Evolutionary conservation across 2,113 vertebrate genomes (phyloP).

Genomic region (Bostrychus sinensis): DNA sequence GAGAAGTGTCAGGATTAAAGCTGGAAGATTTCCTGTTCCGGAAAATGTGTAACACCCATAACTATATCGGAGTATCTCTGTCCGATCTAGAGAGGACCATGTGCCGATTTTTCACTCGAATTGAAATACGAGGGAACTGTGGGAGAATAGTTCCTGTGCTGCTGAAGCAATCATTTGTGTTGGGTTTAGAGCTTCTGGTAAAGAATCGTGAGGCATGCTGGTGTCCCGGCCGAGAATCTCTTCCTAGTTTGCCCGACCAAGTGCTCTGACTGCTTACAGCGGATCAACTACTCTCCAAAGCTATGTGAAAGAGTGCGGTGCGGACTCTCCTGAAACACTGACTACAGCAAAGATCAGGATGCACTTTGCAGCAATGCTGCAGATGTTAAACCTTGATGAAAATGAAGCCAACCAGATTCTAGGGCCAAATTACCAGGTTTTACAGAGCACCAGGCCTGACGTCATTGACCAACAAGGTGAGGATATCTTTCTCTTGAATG

Average conservation of each 20-base stretch:
- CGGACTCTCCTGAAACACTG: constrained; percentile 28
- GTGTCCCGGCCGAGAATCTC: constrained; percentile 38
- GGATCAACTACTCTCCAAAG: constrained; percentile 23
- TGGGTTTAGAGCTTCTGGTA: constrained; percentile 46
- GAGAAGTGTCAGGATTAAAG: constrained; percentile 16
- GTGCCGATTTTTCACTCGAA: constrained; percentile 45
- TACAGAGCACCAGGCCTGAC: constrained; percentile 7
- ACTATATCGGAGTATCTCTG: constrained; percentile 18
- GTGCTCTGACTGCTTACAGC: constrained; percentile 9
- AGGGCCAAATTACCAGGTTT: constrained; percentile 24
- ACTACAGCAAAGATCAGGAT: constrained; percentile 20
- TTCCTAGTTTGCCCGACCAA: constrained; percentile 53
- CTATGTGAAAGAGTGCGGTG: constrained; percentile 38
- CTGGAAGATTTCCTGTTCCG: constrained; percentile 29
- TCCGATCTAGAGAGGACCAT: constrained; percentile 50
- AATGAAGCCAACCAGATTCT: constrained; percentile 52
- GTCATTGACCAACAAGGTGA: constrained; percentile 34
- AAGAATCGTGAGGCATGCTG: constrained; percentile 28
- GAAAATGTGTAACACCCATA: not conserved
- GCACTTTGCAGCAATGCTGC: constrained; percentile 47
- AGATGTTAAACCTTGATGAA: constrained; percentile 52
- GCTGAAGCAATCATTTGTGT: constrained; percentile 43
- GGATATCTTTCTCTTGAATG: not conserved
- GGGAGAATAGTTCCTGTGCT: constrained; percentile 56
- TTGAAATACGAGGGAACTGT: constrained; percentile 42